These are phyloP conservation scores for Stichopus horrens DNA, from an alignment of 53 echinoderm and acorn worm species.

Conservation along the genomic window DNA sequence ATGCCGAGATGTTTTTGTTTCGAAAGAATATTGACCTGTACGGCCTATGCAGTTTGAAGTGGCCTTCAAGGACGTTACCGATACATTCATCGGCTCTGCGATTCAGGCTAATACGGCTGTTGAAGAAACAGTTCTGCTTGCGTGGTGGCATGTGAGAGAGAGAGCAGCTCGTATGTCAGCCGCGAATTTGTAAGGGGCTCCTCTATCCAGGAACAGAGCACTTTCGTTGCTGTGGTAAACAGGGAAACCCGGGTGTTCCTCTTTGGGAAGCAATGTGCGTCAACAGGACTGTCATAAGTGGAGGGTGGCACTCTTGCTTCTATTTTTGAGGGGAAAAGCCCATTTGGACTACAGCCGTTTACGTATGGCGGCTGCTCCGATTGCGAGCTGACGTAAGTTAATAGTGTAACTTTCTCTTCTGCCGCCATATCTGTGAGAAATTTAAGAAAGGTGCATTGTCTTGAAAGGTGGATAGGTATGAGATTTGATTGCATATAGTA, in stretches of 20 bases:
- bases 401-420: not conserved
- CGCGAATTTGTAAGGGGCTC: not conserved
- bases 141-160: not conserved
- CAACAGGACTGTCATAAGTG: not conserved
- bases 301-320: not conserved
- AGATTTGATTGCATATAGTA: not conserved
- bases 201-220: not conserved
- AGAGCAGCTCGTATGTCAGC: conserved; percentile 17
- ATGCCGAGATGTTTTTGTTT: conserved; percentile 1
- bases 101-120: not conserved
- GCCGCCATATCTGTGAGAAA: not conserved
- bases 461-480: not conserved
- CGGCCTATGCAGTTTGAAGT: not conserved
- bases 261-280: not conserved
- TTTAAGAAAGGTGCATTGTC: not conserved
- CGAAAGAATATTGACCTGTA: conserved; percentile 11
- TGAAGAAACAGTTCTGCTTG: not conserved
- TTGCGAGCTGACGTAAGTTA: not conserved
- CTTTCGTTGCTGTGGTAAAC: conserved; percentile 3
- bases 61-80: conserved; percentile 23
- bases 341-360: not conserved
- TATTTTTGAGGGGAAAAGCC: not conserved
- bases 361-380: conserved; percentile 9
- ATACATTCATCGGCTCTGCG: not conserved
- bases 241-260: not conserved